Conservation (phyloP, 1,140 invertebrate species). For the Caenorhabditis tropicalis region DNA sequence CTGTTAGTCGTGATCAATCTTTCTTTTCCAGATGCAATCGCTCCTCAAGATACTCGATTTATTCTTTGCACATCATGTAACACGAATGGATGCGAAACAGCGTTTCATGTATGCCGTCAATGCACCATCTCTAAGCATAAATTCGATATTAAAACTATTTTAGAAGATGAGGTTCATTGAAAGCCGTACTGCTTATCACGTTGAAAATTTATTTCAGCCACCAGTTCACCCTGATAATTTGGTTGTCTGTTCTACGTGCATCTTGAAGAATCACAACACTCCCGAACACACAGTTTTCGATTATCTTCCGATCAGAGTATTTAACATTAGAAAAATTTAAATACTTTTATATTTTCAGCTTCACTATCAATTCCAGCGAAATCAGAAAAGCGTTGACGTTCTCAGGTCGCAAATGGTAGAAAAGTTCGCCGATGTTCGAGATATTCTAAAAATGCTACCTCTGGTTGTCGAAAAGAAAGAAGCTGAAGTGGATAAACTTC, state of each 20-base stretch:
- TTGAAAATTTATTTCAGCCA: not conserved
- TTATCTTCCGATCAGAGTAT: not conserved
- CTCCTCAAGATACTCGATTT: not conserved
- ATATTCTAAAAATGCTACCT: not conserved
- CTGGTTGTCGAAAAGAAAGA: not conserved
- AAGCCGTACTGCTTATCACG: not conserved
- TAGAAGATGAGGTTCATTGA: not conserved
- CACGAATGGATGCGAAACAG: not conserved
- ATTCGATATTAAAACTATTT: not conserved
- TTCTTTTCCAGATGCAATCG: not conserved
- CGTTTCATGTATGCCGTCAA: slow-evolving; percentile 6
- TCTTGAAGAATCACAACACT: not conserved
- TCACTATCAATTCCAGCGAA: not conserved
- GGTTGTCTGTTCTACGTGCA: not conserved
- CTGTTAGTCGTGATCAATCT: not conserved
- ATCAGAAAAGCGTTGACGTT: not conserved
- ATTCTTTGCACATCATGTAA: not conserved
- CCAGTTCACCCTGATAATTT: not conserved
- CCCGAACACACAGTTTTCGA: not conserved
- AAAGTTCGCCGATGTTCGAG: not conserved
- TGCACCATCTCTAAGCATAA: not conserved
- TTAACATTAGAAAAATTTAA: not conserved
- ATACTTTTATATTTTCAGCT: not conserved
- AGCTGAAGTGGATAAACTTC: not conserved
- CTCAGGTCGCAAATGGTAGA: not conserved